Evolutionary conservation across 2,888 invertebrate species (phyloP).

Genomic region (Clitarchus hookeri): DNA sequence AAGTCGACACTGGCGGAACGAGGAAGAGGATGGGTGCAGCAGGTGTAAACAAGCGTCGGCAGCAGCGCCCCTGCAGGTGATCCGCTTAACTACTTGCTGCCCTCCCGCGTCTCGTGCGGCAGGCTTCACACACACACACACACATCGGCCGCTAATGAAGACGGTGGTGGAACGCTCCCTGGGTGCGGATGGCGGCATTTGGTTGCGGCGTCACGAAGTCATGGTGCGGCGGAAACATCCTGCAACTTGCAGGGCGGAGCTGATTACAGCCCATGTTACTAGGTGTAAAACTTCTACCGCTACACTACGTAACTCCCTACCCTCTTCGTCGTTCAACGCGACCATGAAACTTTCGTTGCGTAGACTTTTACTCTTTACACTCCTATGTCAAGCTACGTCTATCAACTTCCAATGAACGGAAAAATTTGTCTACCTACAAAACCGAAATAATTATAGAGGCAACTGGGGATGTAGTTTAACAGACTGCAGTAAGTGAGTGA

Average conservation of each 20-base stretch:
- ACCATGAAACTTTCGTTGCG: too few relatives aligned
- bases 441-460: too few relatives aligned
- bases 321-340: too few relatives aligned
- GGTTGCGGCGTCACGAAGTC: not conserved
- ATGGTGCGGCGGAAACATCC: not conserved
- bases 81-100: not conserved
- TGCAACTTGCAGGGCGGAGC: not conserved
- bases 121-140: not conserved
- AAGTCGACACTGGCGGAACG: too few relatives aligned
- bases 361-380: too few relatives aligned
- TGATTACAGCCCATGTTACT: not conserved
- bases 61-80: not conserved
- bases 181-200: not conserved
- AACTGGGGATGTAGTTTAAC: too few relatives aligned
- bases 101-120: not conserved
- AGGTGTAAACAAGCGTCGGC: not conserved
- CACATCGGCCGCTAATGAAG: slow-evolving; percentile 7
- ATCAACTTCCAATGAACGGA: too few relatives aligned
- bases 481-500: too few relatives aligned
- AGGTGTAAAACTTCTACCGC: too few relatives aligned
- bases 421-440: too few relatives aligned
- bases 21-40: not conserved
- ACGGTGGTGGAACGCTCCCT: not conserved
- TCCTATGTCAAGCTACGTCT: too few relatives aligned
- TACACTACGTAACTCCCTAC: too few relatives aligned